Percentiles rank a stretch among this genome's conserved stretches.
Conservation (phyloP, 2,113 vertebrate genomes). For the Cinclus mexicanus region DNA sequence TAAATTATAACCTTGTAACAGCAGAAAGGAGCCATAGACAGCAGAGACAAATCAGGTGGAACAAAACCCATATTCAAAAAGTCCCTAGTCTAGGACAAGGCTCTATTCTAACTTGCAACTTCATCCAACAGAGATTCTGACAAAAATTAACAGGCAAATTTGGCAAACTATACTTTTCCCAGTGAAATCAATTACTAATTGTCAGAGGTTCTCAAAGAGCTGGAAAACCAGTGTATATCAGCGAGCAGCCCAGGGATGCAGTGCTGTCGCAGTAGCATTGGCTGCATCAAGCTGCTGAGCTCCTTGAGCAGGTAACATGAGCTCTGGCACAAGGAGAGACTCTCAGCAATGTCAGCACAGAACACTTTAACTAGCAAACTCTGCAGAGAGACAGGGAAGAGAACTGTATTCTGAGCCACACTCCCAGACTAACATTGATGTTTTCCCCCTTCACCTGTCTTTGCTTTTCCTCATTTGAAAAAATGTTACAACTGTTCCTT, state of each 20-base stretch:
- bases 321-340: not conserved
- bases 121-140: not conserved
- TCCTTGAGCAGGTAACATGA: not conserved
- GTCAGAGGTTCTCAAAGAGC: not conserved
- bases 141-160: not conserved
- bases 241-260: not conserved
- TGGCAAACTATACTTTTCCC: not conserved
- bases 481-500: not conserved
- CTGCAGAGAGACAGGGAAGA: not conserved
- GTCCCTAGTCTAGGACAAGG: not conserved
- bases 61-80: not conserved
- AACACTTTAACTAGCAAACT: not conserved
- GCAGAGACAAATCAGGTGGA: not conserved
- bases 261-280: accelerated
- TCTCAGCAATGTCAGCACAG: not conserved
- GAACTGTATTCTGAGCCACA: not conserved
- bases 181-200: not conserved
- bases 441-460: not conserved
- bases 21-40: not conserved
- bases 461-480: not conserved
- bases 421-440: not conserved
- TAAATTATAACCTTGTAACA: not conserved
- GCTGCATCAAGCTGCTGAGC: not conserved
- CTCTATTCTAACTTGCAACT: not conserved
- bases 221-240: not conserved